phyloP scores from a whole-genome alignment of 2,113 vertebrate genomes.

The Chaetura pelagica region DNA sequence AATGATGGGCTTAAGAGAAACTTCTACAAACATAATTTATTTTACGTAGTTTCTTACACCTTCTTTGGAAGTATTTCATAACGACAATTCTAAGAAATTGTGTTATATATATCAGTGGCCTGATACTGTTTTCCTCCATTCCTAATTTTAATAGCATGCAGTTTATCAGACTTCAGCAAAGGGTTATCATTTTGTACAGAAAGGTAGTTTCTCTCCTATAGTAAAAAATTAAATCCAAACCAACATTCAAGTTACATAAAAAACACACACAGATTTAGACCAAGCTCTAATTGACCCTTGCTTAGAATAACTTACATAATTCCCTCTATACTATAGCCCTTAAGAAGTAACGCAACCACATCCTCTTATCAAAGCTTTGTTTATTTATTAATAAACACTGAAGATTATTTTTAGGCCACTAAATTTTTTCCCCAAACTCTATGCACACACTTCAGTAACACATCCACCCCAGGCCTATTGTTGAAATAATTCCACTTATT shows the following conservation, averaged over 20 bases:
- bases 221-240: neutral
- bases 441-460: neutral
- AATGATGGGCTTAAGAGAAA: neutral
- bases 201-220: neutral
- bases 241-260: neutral
- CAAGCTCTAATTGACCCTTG: neutral
- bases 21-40: neutral
- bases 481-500: conserved; percentile 29
- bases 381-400: neutral
- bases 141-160: neutral
- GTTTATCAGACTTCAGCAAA: neutral
- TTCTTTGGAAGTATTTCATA: neutral
- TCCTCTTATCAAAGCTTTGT: neutral
- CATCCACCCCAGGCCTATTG: neutral
- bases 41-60: neutral
- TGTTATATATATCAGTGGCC: neutral
- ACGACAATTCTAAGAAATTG: neutral
- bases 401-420: neutral
- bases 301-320: neutral
- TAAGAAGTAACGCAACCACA: neutral
- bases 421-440: neutral
- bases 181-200: neutral
- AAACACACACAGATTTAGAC: neutral
- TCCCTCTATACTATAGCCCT: neutral
- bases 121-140: neutral